A percentile compares a stretch with the other conserved stretches of the same genome.
Conservation (phyloP, 2,888 invertebrate genomes). For the Prosapia bicincta region DNA sequence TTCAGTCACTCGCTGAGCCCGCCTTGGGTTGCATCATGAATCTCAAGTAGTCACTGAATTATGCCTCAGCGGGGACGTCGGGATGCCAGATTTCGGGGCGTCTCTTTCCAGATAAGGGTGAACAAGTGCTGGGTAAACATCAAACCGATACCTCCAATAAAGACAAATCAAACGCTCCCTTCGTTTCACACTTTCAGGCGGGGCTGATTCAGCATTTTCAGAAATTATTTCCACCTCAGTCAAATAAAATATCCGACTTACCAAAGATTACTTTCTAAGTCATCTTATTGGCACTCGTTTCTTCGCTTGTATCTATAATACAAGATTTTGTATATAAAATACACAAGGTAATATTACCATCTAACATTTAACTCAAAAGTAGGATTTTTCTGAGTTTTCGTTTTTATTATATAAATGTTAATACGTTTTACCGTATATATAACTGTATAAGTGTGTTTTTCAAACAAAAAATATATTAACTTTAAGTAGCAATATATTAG, state of each 20-base stretch:
- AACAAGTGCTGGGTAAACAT: conserved; percentile 2
- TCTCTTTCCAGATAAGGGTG: background rate
- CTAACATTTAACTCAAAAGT: no score
- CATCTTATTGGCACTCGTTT: no score
- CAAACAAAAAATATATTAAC: no score
- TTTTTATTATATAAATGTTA: no score
- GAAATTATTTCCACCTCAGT: background rate
- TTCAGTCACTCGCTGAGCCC: background rate
- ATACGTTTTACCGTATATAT: no score
- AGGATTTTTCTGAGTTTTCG: no score
- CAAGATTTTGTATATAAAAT: no score
- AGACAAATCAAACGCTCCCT: background rate
- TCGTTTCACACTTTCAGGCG: background rate
- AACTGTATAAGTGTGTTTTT: no score
- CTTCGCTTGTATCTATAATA: no score
- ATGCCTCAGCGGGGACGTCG: background rate
- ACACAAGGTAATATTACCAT: no score
- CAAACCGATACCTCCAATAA: background rate
- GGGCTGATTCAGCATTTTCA: background rate
- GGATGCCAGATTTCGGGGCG: background rate
- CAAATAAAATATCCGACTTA: background rate
- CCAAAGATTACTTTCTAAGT: no score
- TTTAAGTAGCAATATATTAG: no score
- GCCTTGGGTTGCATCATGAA: background rate
- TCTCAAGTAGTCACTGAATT: background rate